Evolutionary conservation across 1,140 invertebrate genomes (phyloP).

Genomic region (Brachionus paranguensis): DNA sequence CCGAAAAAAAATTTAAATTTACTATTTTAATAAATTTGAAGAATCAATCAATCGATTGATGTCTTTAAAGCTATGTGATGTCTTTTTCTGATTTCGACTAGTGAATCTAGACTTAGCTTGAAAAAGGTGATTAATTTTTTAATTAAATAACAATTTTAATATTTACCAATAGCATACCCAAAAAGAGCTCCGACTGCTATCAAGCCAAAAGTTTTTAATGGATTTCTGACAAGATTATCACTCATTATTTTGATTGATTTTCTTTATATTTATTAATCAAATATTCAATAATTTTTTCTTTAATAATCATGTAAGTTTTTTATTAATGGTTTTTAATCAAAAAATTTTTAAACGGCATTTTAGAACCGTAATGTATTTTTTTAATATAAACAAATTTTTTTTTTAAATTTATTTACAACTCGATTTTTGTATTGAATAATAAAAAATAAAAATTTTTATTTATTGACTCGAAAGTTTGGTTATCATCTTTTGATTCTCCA

Average conservation of each 20-base stretch:
- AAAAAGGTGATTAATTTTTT: neutral
- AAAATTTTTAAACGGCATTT: neutral
- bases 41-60: neutral
- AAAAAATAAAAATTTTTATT: neutral
- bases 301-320: too few species aligned
- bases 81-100: neutral
- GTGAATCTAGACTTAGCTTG: slow-evolving; percentile 8
- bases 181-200: neutral
- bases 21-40: neutral
- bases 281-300: too few species aligned
- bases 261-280: neutral
- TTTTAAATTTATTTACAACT: slow-evolving; percentile 5
- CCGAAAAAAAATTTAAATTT: neutral
- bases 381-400: neutral
- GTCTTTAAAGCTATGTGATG: neutral
- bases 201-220: neutral
- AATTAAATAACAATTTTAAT: neutral
- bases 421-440: neutral
- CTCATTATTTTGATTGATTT: neutral
- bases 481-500: slow-evolving; percentile 34
- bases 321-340: neutral
- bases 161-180: neutral
- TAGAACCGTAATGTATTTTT: neutral
- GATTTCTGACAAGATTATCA: neutral
- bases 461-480: neutral